phyloP scores from a whole-genome alignment of 2,113 vertebrate species.

The Heptranchias perlo region DNA sequence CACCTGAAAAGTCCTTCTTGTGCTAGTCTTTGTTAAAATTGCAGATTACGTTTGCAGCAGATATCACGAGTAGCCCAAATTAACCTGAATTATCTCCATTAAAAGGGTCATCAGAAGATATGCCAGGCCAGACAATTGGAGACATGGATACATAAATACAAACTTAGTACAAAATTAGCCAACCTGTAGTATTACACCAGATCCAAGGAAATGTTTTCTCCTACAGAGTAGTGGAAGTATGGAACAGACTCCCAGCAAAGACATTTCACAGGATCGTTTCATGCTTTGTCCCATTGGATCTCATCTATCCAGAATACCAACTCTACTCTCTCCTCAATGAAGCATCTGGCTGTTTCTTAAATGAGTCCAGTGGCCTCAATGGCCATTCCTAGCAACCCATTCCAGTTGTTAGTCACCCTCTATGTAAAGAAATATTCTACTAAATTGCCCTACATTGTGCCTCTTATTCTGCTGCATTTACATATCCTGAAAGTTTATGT shows the following conservation, averaged over 20 bases:
- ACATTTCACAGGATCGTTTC: background rate
- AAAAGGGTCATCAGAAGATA: background rate
- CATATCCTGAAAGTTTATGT: background rate
- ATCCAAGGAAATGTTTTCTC: background rate
- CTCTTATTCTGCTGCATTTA: background rate
- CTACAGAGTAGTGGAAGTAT: background rate
- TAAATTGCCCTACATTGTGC: background rate
- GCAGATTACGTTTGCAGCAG: background rate
- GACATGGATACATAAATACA: no score
- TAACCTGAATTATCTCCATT: background rate
- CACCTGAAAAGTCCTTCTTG: no score
- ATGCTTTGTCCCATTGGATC: background rate
- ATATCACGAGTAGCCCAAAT: background rate
- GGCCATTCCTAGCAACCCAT: background rate
- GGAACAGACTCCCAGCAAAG: background rate
- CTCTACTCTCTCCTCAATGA: background rate
- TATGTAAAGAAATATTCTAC: background rate
- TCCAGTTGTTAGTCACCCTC: background rate
- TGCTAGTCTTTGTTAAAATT: background rate
- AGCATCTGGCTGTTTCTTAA: background rate
- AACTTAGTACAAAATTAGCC: background rate
- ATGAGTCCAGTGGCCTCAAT: background rate
- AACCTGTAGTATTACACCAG: background rate
- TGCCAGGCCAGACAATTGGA: background rate
- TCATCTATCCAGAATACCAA: background rate